Evolutionary conservation across 2,888 invertebrate species (phyloP).

Genomic region (Microctonus hyperodae): DNA sequence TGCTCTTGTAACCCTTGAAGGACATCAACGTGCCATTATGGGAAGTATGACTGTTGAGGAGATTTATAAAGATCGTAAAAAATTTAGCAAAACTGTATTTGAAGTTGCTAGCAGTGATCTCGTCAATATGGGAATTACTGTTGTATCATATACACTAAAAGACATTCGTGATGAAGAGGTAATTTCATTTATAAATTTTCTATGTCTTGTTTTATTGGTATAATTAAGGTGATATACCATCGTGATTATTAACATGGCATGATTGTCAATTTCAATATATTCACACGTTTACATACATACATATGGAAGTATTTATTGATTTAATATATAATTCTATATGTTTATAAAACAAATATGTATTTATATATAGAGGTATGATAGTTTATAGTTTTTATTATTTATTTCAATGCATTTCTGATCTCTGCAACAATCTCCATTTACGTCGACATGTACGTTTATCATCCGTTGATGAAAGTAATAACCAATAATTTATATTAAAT

Average conservation of each 20-base stretch:
- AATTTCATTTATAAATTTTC: conserved; percentile 49
- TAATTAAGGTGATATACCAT: no score
- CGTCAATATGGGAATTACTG: conserved; percentile 96
- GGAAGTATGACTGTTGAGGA: conserved; percentile 97
- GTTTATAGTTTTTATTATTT: not conserved
- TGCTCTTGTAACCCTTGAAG: conserved; percentile 90
- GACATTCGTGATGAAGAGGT: conserved; percentile 96
- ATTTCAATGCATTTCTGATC: not conserved
- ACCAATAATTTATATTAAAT: not conserved
- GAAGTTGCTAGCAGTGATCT: conserved; percentile 95
- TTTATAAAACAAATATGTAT: not conserved
- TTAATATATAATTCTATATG: no score
- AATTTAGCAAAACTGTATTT: conserved; percentile 93
- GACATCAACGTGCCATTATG: conserved; percentile 95
- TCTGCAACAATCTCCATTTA: not conserved
- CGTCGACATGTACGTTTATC: not conserved
- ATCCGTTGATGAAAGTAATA: conserved; percentile 1
- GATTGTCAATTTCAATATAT: no score
- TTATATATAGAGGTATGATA: not conserved
- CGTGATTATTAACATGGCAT: no score
- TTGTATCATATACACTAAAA: conserved; percentile 93
- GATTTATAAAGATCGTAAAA: conserved; percentile 94
- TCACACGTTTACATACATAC: no score
- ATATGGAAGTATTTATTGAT: not conserved
- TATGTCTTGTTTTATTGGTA: not conserved